phyloP scores from a whole-genome alignment of 1,140 invertebrate species.

The Zaprionus taronus region DNA sequence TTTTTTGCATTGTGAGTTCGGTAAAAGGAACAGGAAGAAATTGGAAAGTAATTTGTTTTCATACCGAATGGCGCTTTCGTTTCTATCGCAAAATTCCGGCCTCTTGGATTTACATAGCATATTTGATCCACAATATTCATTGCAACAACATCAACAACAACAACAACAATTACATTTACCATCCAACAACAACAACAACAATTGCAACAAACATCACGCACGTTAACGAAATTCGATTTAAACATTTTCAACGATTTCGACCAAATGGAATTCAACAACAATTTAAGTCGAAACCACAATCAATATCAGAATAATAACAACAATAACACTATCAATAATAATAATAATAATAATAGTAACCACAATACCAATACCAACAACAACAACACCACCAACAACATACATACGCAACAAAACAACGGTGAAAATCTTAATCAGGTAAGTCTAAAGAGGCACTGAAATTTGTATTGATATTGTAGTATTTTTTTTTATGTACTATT shows the following conservation, averaged over 20 bases:
- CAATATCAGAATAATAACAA: conserved; percentile 60
- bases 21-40: conserved; percentile 32
- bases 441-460: conserved; percentile 17
- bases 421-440: conserved; percentile 72
- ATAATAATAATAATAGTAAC: conserved; percentile 47
- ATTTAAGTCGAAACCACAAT: conserved; percentile 68
- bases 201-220: conserved; percentile 34
- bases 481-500: neutral
- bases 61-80: conserved; percentile 84
- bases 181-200: conserved; percentile 50
- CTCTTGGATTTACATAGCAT: conserved; percentile 83
- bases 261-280: conserved; percentile 82
- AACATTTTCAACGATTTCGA: conserved; percentile 74
- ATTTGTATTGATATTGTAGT: neutral
- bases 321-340: conserved; percentile 42
- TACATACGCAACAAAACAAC: conserved; percentile 54
- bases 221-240: conserved; percentile 70
- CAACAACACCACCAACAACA: conserved; percentile 30
- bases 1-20: conserved; percentile 17
- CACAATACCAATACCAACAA: conserved; percentile 34
- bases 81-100: conserved; percentile 78
- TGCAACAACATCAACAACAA: conserved; percentile 67
- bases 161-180: conserved; percentile 57
- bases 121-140: conserved; percentile 80
- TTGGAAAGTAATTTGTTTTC: conserved; percentile 46